A percentile compares a stretch with the other conserved stretches of the same genome.
Evolutionary conservation across 2,797 vertebrate species (phyloP).

Genomic region (Chrosomus eos): DNA sequence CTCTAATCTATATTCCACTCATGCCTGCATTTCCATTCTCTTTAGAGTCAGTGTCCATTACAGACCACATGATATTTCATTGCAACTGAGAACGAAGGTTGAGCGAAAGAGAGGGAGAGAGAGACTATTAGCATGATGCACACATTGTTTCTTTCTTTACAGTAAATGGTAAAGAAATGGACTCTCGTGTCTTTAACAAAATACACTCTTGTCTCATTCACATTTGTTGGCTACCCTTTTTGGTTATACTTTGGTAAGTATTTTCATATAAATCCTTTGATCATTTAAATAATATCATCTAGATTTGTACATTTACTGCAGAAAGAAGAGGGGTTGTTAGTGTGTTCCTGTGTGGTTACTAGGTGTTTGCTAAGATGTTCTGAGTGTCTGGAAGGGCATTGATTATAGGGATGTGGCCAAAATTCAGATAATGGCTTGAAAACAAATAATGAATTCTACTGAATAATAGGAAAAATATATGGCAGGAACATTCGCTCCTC

Average conservation of each 20-base stretch:
- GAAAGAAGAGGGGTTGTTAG: neutral
- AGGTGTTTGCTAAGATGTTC: neutral
- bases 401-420: neutral
- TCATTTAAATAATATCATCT: neutral
- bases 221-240: neutral
- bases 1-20: conserved; percentile 40
- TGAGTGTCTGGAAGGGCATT: neutral
- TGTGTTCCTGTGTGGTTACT: neutral
- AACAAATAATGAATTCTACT: neutral
- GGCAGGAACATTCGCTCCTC: neutral
- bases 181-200: neutral
- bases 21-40: conserved; percentile 37
- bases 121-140: conserved; percentile 19
- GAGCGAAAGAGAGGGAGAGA: neutral
- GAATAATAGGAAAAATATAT: neutral
- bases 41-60: conserved; percentile 42
- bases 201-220: neutral
- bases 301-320: neutral
- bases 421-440: neutral
- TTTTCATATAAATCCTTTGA: neutral
- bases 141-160: neutral
- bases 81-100: conserved; percentile 4
- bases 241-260: neutral
- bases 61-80: conserved; percentile 19
- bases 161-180: conserved; percentile 1